Conservation (phyloP, 2,888 invertebrate species). For the Timandra comae region DNA sequence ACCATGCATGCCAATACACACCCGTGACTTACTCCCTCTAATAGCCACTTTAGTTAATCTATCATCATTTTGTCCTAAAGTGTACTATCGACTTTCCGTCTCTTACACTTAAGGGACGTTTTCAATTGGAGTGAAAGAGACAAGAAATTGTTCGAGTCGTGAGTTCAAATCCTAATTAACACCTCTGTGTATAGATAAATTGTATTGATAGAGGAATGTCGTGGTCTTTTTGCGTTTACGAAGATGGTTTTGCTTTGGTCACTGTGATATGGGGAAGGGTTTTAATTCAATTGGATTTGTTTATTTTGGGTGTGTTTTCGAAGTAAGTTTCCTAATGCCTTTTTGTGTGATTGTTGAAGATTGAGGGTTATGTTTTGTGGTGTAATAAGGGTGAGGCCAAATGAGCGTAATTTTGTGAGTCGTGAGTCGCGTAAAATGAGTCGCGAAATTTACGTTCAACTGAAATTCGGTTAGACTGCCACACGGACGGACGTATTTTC, state of each 20-base stretch:
- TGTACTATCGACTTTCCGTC: conserved; percentile 25
- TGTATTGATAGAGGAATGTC: conserved; percentile 56
- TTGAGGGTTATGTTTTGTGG: no score
- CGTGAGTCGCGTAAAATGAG: no score
- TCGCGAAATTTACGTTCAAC: no score
- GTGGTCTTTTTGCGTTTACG: conserved; percentile 30
- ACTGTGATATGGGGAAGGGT: conserved; percentile 13
- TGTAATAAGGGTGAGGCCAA: no score
- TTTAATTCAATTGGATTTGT: conserved; percentile 10
- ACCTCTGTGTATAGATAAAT: conserved; percentile 70
- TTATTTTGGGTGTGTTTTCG: no score
- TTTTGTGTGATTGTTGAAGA: no score
- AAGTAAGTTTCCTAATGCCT: no score
- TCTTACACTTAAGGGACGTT: conserved; percentile 20
- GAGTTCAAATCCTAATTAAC: conserved; percentile 73
- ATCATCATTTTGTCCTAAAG: conserved; percentile 37
- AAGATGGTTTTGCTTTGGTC: conserved; percentile 33
- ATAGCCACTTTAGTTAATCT: conserved; percentile 65
- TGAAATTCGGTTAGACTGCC: no score
- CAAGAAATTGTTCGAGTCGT: conserved; percentile 62
- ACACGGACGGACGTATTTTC: no score
- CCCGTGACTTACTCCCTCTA: conserved; percentile 65
- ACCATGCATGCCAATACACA: conserved; percentile 60
- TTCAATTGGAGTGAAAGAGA: conserved; percentile 17
- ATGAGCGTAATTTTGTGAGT: no score